phyloP scores from a whole-genome alignment of 2,797 vertebrate species.

The Monodelphis domestica region DNA sequence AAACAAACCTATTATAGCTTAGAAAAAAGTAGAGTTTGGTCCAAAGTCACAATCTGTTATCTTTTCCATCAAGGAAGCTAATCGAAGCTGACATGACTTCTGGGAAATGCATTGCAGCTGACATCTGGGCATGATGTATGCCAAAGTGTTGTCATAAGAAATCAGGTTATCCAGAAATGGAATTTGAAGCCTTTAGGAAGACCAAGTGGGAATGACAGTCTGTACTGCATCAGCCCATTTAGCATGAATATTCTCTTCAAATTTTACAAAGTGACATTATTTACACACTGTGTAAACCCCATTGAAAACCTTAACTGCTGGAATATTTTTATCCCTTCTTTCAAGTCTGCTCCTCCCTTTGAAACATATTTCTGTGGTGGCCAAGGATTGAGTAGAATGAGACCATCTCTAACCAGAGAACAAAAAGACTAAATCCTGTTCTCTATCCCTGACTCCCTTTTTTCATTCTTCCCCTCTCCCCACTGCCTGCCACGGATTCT shows the following conservation, averaged over 20 bases:
- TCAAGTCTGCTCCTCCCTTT: background rate
- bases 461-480: background rate
- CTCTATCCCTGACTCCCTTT: background rate
- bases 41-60: slow-evolving; percentile 67
- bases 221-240: slow-evolving; percentile 50
- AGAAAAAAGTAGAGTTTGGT: slow-evolving; percentile 39
- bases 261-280: slow-evolving; percentile 27
- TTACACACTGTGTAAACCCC: background rate
- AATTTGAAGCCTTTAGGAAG: slow-evolving; percentile 56
- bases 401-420: no score
- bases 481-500: background rate
- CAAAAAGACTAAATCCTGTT: background rate
- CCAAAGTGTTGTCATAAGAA: slow-evolving; percentile 64
- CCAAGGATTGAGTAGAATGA: background rate
- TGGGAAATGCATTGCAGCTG: slow-evolving; percentile 61
- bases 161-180: slow-evolving; percentile 45
- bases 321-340: background rate
- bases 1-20: slow-evolving; percentile 37
- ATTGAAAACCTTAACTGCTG: background rate
- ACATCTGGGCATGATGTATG: slow-evolving; percentile 52
- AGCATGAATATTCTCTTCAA: slow-evolving; percentile 44
- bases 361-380: background rate
- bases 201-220: slow-evolving; percentile 36
- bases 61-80: slow-evolving; percentile 67
- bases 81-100: slow-evolving; percentile 67